phyloP scores from a whole-genome alignment of 1,140 invertebrate genomes.

The Saccostrea glomerata region DNA sequence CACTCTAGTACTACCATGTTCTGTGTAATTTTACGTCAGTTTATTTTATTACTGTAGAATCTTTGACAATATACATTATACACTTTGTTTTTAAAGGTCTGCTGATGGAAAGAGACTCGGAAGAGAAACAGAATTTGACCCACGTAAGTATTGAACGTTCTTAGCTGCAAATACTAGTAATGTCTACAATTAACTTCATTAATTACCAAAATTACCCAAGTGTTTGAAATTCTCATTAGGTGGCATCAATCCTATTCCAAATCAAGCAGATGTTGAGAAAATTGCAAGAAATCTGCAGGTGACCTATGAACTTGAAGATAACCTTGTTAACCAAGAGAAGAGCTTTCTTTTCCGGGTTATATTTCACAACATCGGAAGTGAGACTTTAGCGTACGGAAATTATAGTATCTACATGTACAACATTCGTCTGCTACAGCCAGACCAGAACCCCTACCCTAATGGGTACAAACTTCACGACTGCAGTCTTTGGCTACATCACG shows the following conservation, averaged over 20 bases:
- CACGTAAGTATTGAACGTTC: neutral
- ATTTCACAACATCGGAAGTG: slow-evolving; percentile 62
- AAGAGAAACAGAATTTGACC: slow-evolving; percentile 30
- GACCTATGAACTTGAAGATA: slow-evolving; percentile 64
- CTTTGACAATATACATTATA: too few relatives aligned
- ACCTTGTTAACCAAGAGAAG: slow-evolving; percentile 52
- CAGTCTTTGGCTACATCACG: slow-evolving; percentile 63
- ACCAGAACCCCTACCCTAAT: slow-evolving; percentile 49
- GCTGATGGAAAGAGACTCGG: slow-evolving; percentile 18
- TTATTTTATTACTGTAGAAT: too few relatives aligned
- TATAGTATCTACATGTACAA: slow-evolving; percentile 66
- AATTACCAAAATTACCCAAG: too few relatives aligned
- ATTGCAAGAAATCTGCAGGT: slow-evolving; percentile 60
- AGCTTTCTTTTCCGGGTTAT: slow-evolving; percentile 54
- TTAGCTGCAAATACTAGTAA: too few relatives aligned
- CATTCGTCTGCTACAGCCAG: slow-evolving; percentile 60
- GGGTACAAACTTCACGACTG: slow-evolving; percentile 54
- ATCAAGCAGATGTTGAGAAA: slow-evolving; percentile 64
- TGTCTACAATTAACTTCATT: too few relatives aligned
- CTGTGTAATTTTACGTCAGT: too few relatives aligned
- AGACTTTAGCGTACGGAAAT: slow-evolving; percentile 55
- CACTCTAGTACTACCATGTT: too few relatives aligned
- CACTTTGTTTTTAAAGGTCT: slow-evolving; percentile 3
- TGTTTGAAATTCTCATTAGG: neutral
- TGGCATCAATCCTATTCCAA: slow-evolving; percentile 9